These are phyloP conservation scores for Argyra leucocephala DNA, from an alignment of 2,888 invertebrate genomes.

Conservation along the genomic window DNA sequence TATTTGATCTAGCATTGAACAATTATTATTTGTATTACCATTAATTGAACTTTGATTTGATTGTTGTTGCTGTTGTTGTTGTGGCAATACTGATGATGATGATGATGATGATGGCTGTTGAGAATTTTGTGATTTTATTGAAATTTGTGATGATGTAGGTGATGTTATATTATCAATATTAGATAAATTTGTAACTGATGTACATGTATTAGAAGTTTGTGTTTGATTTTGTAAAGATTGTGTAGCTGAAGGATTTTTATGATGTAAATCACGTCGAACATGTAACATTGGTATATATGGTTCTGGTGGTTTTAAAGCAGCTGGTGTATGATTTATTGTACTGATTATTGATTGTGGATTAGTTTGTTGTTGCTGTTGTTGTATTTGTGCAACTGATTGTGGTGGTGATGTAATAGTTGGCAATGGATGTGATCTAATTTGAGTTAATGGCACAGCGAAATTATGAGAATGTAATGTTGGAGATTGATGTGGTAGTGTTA, in stretches of 20 bases:
- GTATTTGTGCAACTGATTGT: slow-evolving; percentile 26
- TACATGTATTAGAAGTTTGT: neutral
- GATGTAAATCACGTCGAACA: slow-evolving; percentile 66
- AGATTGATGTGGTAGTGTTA: slow-evolving; percentile 20
- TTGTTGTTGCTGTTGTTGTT: slow-evolving; percentile 46
- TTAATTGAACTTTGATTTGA: slow-evolving; percentile 33
- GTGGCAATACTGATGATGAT: slow-evolving; percentile 28
- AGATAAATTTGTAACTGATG: slow-evolving; percentile 27
- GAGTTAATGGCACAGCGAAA: slow-evolving; percentile 17
- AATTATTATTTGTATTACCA: slow-evolving; percentile 30
- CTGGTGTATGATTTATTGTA: slow-evolving; percentile 32
- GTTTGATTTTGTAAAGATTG: neutral
- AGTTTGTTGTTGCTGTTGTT: slow-evolving; percentile 24
- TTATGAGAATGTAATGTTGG: slow-evolving; percentile 20
- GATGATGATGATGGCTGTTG: slow-evolving; percentile 45
- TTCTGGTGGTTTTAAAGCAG: slow-evolving; percentile 35
- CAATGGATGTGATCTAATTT: slow-evolving; percentile 18
- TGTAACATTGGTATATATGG: slow-evolving; percentile 55
- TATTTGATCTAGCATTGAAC: slow-evolving; percentile 37
- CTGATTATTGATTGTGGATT: slow-evolving; percentile 32
- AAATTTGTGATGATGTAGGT: slow-evolving; percentile 16
- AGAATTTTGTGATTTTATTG: slow-evolving; percentile 21
- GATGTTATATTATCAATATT: slow-evolving; percentile 26
- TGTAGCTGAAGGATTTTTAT: slow-evolving; percentile 39
- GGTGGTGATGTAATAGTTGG: slow-evolving; percentile 19